Evolutionary conservation across 23 tunicate species (phyloP), one percentile per base, ranked within the genome.

Genomic region (Corella eumyota): DNA sequence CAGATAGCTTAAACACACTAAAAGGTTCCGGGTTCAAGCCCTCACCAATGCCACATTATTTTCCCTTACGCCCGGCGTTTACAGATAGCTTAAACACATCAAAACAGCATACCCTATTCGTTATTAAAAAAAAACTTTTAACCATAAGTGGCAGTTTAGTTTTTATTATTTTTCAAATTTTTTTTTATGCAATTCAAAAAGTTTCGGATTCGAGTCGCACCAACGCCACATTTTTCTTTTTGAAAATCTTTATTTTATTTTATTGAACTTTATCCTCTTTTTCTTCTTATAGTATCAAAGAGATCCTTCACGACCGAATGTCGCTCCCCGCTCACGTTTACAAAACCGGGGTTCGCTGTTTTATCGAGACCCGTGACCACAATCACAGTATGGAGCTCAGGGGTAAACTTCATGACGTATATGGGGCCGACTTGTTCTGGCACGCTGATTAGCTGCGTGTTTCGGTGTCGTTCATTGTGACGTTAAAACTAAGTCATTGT

Each of bases 261-360:
- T 13, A 22, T 4, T 5, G 6, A 25, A 27, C 35, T 19, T n/a
- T 72, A 51, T 60, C 45, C 3, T 6, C 36, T 36, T 66, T 34
- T 53, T 20, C 21, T 34, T 35, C 15, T 77, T 77, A 1, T 80
- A 88, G 91, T 50, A 63, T 93, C 20, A 78, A 84, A 73, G 86
- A 84, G 36, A 75, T 93, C 17, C 53, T 68, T 4, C 99, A 93
- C 55, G 99, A 93, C 66, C 69, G 99, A 32, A 84, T 80, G 51
- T 63, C 77, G 19, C 66, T 93, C 30, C 73, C 99, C 6, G 61
- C 91, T 1, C 64, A 44, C 59, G 90, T 85, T 34, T 93, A 72
- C 74, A 93, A 88, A 64, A 79, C 87, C 21, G 61, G 56, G n/a
- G 79, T 93, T 36, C 67, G 64, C 56, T 70, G 79, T 50, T 82